Conservation (phyloP, 1,140 invertebrate genomes). For the Dinothrombium tinctorium region DNA sequence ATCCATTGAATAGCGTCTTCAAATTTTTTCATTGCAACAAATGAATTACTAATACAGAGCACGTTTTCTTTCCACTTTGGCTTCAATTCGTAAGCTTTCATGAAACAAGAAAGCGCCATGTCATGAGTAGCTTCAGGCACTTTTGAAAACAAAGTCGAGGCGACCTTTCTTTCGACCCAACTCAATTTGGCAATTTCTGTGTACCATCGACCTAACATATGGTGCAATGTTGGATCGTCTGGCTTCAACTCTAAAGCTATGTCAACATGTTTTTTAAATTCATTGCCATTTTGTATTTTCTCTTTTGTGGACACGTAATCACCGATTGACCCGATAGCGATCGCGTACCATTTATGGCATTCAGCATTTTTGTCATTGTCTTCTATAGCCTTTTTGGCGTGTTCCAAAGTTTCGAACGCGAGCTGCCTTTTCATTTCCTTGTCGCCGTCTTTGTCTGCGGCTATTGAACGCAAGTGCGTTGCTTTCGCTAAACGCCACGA, state of each 20-base stretch:
- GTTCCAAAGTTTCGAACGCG: constrained; percentile 32
- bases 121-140: constrained; percentile 34
- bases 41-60: constrained; percentile 37
- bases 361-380: constrained; percentile 29
- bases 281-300: constrained; percentile 26
- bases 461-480: constrained; percentile 28
- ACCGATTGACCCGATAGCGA: constrained; percentile 36
- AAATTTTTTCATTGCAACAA: neutral
- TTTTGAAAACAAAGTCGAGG: constrained; percentile 38
- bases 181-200: constrained; percentile 39
- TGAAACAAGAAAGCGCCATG: constrained; percentile 28
- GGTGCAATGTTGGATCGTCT: constrained; percentile 36
- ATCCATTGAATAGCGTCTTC: constrained; percentile 20
- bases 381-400: constrained; percentile 32
- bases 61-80: constrained; percentile 39
- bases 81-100: neutral
- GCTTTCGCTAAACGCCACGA: constrained; percentile 42
- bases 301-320: constrained; percentile 35
- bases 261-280: constrained; percentile 34
- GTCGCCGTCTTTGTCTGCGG: constrained; percentile 23
- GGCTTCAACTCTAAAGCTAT: constrained; percentile 37
- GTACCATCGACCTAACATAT: constrained; percentile 41
- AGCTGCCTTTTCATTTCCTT: constrained; percentile 27
- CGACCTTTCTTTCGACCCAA: constrained; percentile 48
- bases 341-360: constrained; percentile 51